phyloP scores from a whole-genome alignment of 2,888 invertebrate species.

The Agrochola macilenta region DNA sequence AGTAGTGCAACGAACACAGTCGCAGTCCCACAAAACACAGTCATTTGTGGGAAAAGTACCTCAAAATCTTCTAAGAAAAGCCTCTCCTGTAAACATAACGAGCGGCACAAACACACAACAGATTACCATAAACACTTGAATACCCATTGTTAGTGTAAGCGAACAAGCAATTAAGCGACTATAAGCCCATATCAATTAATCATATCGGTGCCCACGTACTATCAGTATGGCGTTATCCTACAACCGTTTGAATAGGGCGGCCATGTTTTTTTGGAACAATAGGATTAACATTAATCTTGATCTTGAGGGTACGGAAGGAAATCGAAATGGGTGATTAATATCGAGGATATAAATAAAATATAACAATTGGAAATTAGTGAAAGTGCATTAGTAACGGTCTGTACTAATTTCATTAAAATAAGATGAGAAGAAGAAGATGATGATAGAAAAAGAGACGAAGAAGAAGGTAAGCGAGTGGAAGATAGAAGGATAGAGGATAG shows the following conservation, averaged over 20 bases:
- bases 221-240: constrained; percentile 82
- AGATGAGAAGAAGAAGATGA: too few species aligned
- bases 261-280: constrained; percentile 53
- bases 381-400: too few species aligned
- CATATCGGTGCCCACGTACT: constrained; percentile 84
- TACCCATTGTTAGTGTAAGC: constrained; percentile 76
- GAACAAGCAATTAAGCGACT: constrained; percentile 85
- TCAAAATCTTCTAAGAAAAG: constrained; percentile 7
- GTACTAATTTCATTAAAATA: too few species aligned
- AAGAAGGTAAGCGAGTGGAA: too few species aligned
- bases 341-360: too few species aligned
- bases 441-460: too few species aligned
- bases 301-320: too few species aligned
- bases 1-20: too few species aligned
- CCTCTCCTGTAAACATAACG: constrained; percentile 6
- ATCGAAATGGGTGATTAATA: too few species aligned
- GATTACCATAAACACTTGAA: constrained; percentile 64
- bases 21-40: background rate
- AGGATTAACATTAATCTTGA: too few species aligned
- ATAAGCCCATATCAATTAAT: constrained; percentile 84
- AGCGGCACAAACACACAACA: constrained; percentile 24
- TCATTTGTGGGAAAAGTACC: background rate
- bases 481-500: too few species aligned
- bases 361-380: too few species aligned
- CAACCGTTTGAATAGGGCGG: constrained; percentile 71